These are phyloP conservation scores for Aphidius colemani DNA, from an alignment of 2,888 invertebrate species.

Conservation along the genomic window DNA sequence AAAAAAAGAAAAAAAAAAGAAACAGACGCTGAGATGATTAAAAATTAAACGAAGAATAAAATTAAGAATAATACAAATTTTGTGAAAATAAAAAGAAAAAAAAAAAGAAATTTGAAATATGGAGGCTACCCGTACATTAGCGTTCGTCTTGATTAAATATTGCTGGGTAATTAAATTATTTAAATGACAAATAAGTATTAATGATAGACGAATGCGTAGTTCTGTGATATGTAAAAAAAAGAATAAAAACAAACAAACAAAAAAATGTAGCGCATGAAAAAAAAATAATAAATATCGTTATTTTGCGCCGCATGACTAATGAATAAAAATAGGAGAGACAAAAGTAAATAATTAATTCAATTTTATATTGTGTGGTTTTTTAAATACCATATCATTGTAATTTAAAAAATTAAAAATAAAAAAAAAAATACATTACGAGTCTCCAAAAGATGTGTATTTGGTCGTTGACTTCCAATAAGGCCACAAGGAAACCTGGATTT, in stretches of 20 bases:
- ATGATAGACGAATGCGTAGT: conserved; percentile 58
- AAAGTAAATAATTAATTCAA: conserved; percentile 35
- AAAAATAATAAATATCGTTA: conserved; percentile 47
- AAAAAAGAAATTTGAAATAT: conserved; percentile 24
- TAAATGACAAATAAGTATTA: conserved; percentile 31
- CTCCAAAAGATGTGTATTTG: too few relatives aligned
- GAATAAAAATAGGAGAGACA: conserved; percentile 41
- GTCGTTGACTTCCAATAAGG: conserved; percentile 1
- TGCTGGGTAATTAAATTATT: conserved; percentile 1
- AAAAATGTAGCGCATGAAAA: conserved; percentile 52
- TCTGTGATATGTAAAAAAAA: conserved; percentile 61
- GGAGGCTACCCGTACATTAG: conserved; percentile 54
- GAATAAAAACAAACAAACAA: too few relatives aligned
- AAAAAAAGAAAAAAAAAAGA: not conserved
- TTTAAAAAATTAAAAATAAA: conserved; percentile 23
- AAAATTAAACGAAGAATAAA: conserved; percentile 1
- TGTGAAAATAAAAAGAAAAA: conserved; percentile 19
- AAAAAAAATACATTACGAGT: not conserved
- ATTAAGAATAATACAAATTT: conserved; percentile 7
- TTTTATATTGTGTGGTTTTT: conserved; percentile 47
- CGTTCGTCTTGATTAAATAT: conserved; percentile 30
- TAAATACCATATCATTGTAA: conserved; percentile 50
- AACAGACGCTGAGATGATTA: conserved; percentile 16
- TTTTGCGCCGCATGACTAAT: conserved; percentile 51
- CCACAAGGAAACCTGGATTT: conserved; percentile 3